Evolutionary conservation across 2,113 vertebrate species (phyloP).

Genomic region (Phyllostomus hastatus): DNA sequence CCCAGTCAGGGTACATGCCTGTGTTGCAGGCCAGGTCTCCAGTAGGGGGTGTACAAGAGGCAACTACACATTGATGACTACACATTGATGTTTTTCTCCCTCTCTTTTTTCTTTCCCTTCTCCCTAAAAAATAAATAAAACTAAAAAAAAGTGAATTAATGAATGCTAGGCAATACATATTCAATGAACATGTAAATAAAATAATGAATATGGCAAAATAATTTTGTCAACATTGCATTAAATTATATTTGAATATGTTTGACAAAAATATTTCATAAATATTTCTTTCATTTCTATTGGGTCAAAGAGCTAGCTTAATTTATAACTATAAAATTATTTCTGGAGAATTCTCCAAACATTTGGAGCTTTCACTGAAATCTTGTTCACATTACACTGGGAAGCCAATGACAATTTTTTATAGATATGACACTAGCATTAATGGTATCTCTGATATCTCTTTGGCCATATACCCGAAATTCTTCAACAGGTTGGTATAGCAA

Average conservation of each 20-base stretch:
- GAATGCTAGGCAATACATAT: neutral
- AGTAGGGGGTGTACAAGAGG: too few species aligned
- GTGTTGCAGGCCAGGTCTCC: too few species aligned
- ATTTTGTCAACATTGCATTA: neutral
- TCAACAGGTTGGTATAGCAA: neutral
- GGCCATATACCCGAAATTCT: neutral
- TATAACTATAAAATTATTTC: neutral
- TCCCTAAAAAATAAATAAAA: too few species aligned
- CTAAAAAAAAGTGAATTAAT: neutral
- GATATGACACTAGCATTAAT: neutral
- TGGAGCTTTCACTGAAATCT: neutral
- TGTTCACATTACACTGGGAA: neutral
- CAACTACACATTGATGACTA: too few species aligned
- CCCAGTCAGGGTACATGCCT: too few species aligned
- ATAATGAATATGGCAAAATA: neutral
- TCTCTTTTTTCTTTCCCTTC: too few species aligned
- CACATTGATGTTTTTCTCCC: too few species aligned
- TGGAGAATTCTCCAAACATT: accelerated
- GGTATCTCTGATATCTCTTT: neutral
- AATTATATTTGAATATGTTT: neutral
- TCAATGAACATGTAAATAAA: neutral
- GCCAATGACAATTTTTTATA: neutral
- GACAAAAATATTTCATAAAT: neutral
- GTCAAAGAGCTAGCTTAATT: neutral
- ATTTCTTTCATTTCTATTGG: neutral